phyloP scores from a whole-genome alignment of 23 tunicate genomes.

The Trididemnum clinides region DNA sequence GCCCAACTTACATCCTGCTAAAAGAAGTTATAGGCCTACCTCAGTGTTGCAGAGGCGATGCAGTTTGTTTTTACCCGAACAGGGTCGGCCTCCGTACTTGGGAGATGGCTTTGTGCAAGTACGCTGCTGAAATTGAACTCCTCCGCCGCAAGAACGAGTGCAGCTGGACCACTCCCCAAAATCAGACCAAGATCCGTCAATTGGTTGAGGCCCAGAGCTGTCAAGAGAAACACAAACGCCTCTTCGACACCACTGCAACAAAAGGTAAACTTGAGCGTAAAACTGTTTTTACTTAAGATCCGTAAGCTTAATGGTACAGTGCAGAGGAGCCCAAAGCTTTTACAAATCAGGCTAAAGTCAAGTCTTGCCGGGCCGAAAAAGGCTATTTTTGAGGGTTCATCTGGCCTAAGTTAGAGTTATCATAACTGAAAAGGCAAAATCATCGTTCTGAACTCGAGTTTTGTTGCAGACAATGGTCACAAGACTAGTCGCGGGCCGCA shows the following conservation, averaged over 20 bases:
- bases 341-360: no score
- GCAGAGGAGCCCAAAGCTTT: no score
- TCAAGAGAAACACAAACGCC: conserved; percentile 85
- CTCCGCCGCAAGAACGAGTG: conserved; percentile 88
- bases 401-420: no score
- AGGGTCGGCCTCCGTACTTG: conserved; percentile 81
- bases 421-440: no score
- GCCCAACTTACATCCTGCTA: background rate
- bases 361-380: no score
- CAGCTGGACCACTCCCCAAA: conserved; percentile 89
- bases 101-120: conserved; percentile 83
- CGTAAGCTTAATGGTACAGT: no score
- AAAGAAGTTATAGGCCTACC: conserved; percentile 21
- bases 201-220: conserved; percentile 61
- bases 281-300: no score
- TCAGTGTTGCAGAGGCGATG: conserved; percentile 61
- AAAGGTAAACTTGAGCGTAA: background rate
- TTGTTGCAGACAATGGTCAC: no score
- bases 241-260: conserved; percentile 90
- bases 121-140: conserved; percentile 66
- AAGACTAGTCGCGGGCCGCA: no score
- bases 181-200: conserved; percentile 83
- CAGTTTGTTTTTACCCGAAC: conserved; percentile 69
- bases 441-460: no score
- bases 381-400: no score